Evolutionary conservation across 2,797 vertebrate species (phyloP).

Genomic region (Decapterus maruadsi): DNA sequence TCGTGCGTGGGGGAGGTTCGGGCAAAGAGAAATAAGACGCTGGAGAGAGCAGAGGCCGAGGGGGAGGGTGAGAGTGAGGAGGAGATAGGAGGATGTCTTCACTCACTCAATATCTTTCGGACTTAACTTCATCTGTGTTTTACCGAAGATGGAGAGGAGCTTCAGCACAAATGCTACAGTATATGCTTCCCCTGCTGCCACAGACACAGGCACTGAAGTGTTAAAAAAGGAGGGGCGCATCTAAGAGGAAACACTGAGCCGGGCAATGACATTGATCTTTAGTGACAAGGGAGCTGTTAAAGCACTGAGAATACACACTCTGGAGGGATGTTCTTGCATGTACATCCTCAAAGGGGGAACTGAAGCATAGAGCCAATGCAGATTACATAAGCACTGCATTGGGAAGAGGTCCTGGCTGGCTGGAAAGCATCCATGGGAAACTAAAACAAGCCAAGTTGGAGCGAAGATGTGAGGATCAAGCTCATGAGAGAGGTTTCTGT

Average conservation of each 20-base stretch:
- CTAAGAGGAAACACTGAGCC: conserved; percentile 34
- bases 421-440: conserved; percentile 45
- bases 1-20: conserved; percentile 16
- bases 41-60: conserved; percentile 12
- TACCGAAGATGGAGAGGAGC: conserved; percentile 4
- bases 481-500: not conserved
- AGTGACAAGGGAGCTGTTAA: conserved; percentile 73
- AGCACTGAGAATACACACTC: conserved; percentile 64
- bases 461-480: conserved; percentile 17
- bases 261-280: conserved; percentile 66
- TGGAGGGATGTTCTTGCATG: conserved; percentile 69
- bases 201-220: conserved; percentile 30
- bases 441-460: conserved; percentile 28
- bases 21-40: conserved; percentile 37
- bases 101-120: not conserved
- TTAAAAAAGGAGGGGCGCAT: conserved; percentile 9
- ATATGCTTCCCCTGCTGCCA: conserved; percentile 10
- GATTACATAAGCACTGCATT: conserved; percentile 79
- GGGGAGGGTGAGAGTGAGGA: conserved; percentile 5
- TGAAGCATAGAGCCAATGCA: conserved; percentile 69
- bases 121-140: conserved; percentile 25
- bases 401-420: conserved; percentile 59
- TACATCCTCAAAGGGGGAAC: conserved; percentile 64
- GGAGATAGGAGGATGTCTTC: conserved; percentile 26
- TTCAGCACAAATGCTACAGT: conserved; percentile 2